A percentile compares a stretch with the other conserved stretches of the same genome.
phyloP scores from a whole-genome alignment of 2,797 vertebrate genomes.

The Sylvia borin region DNA sequence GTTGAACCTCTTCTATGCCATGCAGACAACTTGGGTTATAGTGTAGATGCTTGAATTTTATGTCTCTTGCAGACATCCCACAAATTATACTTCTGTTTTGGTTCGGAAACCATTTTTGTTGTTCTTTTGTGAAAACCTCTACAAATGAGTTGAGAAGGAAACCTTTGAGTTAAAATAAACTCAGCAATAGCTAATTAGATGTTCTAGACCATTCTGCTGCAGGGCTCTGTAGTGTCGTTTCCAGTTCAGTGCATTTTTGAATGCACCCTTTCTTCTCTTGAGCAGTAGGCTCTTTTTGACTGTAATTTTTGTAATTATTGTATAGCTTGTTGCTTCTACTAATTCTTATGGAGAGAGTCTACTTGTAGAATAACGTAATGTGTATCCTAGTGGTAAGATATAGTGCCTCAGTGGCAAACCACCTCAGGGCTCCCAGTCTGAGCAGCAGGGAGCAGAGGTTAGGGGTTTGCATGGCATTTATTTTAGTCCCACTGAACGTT shows the following conservation, averaged over 20 bases:
- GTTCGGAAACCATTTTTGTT: not conserved
- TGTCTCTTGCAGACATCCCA: not conserved
- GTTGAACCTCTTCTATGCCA: not conserved
- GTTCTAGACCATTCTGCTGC: slow-evolving; percentile 43
- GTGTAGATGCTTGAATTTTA: not conserved
- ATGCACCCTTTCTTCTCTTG: slow-evolving; percentile 23
- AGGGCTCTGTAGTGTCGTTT: not conserved
- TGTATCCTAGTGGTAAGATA: not conserved
- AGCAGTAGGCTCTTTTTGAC: slow-evolving; percentile 3
- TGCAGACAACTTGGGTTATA: not conserved
- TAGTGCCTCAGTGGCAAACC: not conserved
- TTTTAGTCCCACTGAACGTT: not conserved
- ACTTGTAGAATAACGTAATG: not conserved
- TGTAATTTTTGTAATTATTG: slow-evolving; percentile 16
- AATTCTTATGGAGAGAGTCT: not conserved
- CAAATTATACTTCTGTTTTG: not conserved
- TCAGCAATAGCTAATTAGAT: slow-evolving; percentile 40
- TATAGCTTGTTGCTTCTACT: not conserved
- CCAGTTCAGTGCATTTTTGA: slow-evolving; percentile 28
- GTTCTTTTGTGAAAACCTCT: not conserved
- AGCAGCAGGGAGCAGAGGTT: not conserved
- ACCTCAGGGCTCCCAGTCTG: not conserved
- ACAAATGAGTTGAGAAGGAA: not conserved
- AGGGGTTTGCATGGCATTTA: not conserved
- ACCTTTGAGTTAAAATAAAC: slow-evolving; percentile 4